Evolutionary conservation across 2,113 vertebrate species (phyloP).

Genomic region (Aptenodytes patagonicus): DNA sequence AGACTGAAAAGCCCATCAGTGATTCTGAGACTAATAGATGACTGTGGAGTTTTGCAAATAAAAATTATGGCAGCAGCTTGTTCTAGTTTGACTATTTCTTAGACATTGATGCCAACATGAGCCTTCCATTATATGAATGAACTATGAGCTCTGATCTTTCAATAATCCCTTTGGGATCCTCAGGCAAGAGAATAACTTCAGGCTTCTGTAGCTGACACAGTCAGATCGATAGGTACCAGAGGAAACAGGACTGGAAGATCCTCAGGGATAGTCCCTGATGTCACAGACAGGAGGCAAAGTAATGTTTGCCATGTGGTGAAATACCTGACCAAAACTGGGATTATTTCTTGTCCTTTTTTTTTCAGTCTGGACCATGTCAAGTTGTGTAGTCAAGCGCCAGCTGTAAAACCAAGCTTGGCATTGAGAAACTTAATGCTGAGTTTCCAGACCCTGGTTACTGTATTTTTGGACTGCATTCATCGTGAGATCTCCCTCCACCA

Average conservation of each 20-base stretch:
- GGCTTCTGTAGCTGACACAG: not conserved
- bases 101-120: not conserved
- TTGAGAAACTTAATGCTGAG: not conserved
- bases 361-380: rapidly evolving
- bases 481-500: not conserved
- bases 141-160: not conserved
- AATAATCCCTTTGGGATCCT: not conserved
- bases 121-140: not conserved
- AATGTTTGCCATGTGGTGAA: not conserved
- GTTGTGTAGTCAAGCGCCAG: not conserved
- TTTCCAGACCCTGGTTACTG: not conserved
- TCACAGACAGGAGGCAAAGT: not conserved
- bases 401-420: not conserved
- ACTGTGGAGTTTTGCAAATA: not conserved
- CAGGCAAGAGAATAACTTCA: not conserved
- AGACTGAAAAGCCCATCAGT: not conserved
- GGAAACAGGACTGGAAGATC: not conserved
- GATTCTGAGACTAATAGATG: not conserved
- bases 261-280: not conserved
- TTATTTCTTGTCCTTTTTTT: not conserved
- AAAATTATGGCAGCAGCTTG: not conserved
- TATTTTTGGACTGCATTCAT: not conserved
- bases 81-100: not conserved
- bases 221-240: not conserved
- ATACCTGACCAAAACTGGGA: not conserved